Evolutionary conservation across 2,888 invertebrate species (phyloP), one percentile per base, ranked within the genome.

Genomic region (Lordiphosa fenestrarum): DNA sequence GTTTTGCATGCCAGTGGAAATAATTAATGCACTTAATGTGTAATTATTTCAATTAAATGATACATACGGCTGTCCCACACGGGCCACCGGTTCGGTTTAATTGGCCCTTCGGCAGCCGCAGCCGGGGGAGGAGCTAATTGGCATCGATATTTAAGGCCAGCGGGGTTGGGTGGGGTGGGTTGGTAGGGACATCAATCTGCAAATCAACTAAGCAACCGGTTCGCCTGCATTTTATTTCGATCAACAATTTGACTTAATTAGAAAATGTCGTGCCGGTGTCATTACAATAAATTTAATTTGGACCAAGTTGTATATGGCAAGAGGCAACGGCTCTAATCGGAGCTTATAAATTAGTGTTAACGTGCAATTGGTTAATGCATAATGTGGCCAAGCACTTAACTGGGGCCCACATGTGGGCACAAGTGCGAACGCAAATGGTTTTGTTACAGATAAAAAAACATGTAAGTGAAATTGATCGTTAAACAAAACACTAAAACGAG

Each of bases 11-110:
- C 53, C 66, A 49, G 42, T 58, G 71, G 73, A 80, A 68, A 76
- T 86, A 87, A 86, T 87, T 86, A 87, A 83, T 86, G 80, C 87
- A 84, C 72, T 84, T 86, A 87, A 87, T 87, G 76, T 86, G 76
- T 86, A 87, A 87, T 87, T 87, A 87, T 87, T 87, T 86, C 86
- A 86, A 87, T 87, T 87, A 86, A 86, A 73, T 68, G 59, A 65
- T 73, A 69, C 68, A 49, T 60, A 57, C 46, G n/a, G 38, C 46
- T 15, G 30, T 64, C 42, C 59, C 33, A 52, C 52, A 46, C 46
- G 41, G 53, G 40, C 66, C 63, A 64, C 76, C 71, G 66, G 41
- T 51, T 48, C 36, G 46, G 56, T 58, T 61, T 73, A 73, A 77
- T 76, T 77, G 74, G 63, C 63, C 33, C 52, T 21, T 7, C 30